Evolutionary conservation across 2,797 vertebrate genomes (phyloP).

Genomic region (Podarcis lilfordi): DNA sequence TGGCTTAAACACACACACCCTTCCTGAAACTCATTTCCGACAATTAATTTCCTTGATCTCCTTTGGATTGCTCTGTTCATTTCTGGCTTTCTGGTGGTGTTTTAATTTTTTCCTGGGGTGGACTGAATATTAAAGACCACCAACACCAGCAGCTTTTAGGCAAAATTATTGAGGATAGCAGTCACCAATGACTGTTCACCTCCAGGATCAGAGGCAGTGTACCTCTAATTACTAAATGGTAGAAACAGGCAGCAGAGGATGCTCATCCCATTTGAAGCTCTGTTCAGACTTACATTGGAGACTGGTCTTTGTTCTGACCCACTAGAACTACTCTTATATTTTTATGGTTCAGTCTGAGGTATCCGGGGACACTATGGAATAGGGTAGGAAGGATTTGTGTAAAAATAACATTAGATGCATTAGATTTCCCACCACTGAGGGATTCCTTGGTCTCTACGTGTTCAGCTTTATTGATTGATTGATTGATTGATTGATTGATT

Average conservation of each 20-base stretch:
- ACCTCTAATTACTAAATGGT: too few species aligned
- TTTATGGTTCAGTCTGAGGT: background rate
- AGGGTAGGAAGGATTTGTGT: background rate
- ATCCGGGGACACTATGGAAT: background rate
- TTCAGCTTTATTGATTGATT: too few species aligned
- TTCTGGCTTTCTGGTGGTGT: background rate
- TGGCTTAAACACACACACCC: constrained; percentile 22
- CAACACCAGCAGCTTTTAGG: background rate
- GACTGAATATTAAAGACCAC: background rate
- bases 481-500: too few species aligned
- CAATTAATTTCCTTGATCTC: constrained; percentile 37
- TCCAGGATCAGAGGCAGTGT: background rate
- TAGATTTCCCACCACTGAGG: too few species aligned
- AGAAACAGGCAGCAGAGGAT: background rate
- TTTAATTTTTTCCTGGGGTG: background rate
- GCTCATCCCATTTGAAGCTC: background rate
- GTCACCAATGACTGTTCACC: background rate
- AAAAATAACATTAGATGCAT: background rate
- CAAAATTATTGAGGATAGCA: background rate
- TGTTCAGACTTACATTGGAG: background rate
- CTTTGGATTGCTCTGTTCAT: background rate
- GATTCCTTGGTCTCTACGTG: too few species aligned
- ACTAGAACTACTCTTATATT: background rate
- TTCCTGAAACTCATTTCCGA: constrained; percentile 32
- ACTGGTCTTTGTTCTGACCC: background rate